Evolutionary conservation across 2,797 vertebrate species (phyloP), one percentile per base, ranked within the genome.

Genomic region (Micromesistius poutassou): DNA sequence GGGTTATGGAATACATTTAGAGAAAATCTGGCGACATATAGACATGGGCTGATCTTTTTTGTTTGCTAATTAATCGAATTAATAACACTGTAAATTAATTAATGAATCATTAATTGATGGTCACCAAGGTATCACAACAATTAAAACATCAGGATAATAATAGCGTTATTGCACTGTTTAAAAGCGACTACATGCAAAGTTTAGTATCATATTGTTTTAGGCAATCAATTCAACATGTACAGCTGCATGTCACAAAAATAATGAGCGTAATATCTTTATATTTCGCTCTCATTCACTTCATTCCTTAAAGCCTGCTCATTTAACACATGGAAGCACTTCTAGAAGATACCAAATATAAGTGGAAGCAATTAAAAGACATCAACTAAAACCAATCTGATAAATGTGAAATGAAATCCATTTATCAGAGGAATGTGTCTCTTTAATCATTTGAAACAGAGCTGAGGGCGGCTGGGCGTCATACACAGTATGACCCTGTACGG

Each of bases 241-340:
- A 76, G 71, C 50, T 62, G 8, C 40, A 74, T 46, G 66, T 70
- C 71, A 33, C 74, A 14, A 30, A 71, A 75, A 66, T 81, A 81
- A 76, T 77, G 3, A 73, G 72, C 46, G 9, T 33, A 46, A 75
- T 6, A 5, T 77, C 71, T 76, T 30, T 81, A 78, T 0, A 9
- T 74, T 84, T 85, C 79, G 72, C 30, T 85, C 74, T 71, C 31
- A 80, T 79, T 71, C 35, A 80, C 77, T 84, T 81, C 10, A 81
- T 68, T 66, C 40, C 30, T 16, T 81, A 78, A 68, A 74, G 73
- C 71, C 73, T 72, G 83, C 62, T 77, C 66, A 78, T 71, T 79
- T 71, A 50, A 76, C 73, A 87, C 40, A 38, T 77, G 87, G 87
- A 91, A 90, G 90, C 87, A 89, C 81, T 81, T 89, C 40, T 81